phyloP scores from a whole-genome alignment of 2,113 vertebrate species.

The Thryonomys swinderianus region DNA sequence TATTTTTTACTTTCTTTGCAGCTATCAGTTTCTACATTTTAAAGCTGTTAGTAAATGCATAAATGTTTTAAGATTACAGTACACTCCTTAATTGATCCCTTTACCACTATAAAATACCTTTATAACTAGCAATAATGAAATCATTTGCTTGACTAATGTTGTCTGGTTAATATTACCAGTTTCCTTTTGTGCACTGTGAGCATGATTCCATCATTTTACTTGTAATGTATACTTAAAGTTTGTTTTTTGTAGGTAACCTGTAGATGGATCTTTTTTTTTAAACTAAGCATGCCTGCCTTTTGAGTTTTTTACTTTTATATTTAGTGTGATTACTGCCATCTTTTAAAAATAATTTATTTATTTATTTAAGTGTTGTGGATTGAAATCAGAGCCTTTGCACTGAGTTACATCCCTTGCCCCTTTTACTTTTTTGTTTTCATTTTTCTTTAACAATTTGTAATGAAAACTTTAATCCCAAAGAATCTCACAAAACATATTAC shows the following conservation, averaged over 20 bases:
- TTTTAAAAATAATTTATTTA: background rate
- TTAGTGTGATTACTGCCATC: background rate
- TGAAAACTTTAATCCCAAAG: conserved; percentile 93
- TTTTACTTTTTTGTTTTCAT: background rate
- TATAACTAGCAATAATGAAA: background rate
- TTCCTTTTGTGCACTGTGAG: background rate
- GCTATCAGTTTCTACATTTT: background rate
- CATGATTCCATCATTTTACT: background rate
- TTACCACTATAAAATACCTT: background rate
- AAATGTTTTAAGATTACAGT: background rate
- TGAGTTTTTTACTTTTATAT: background rate
- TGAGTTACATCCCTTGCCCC: background rate
- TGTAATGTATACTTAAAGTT: background rate
- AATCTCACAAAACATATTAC: conserved; percentile 90
- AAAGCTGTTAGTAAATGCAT: background rate
- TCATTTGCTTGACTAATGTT: background rate
- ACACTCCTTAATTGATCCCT: background rate
- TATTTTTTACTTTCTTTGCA: background rate
- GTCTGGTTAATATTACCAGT: background rate
- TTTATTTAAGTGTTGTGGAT: background rate
- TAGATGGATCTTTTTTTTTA: background rate
- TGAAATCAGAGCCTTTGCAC: background rate
- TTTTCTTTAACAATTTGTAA: conserved; percentile 85
- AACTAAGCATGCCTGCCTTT: background rate
- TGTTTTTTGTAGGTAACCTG: background rate